phyloP scores from a whole-genome alignment of 2,888 invertebrate species.

The Tupiocoris notatus region DNA sequence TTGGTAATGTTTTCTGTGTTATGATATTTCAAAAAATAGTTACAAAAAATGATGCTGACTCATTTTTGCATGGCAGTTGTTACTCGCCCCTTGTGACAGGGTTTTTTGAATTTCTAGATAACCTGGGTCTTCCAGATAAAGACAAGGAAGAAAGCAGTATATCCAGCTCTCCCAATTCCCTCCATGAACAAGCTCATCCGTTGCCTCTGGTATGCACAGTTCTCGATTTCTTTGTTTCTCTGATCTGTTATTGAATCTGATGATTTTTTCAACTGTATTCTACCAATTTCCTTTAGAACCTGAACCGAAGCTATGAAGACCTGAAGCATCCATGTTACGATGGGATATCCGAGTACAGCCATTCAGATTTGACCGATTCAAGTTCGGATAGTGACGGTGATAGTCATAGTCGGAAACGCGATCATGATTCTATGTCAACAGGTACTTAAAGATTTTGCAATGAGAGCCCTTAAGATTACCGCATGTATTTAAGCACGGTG shows the following conservation, averaged over 20 bases:
- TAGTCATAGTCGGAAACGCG: conserved; percentile 40
- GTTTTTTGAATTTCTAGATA: conserved; percentile 3
- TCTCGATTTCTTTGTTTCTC: background rate
- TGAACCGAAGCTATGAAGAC: conserved; percentile 36
- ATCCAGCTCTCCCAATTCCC: conserved; percentile 44
- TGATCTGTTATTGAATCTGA: background rate
- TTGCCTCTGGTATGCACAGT: conserved; percentile 21
- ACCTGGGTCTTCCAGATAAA: conserved; percentile 41
- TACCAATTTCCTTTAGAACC: conserved; percentile 5
- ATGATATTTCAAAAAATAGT: background rate
- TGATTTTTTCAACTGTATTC: background rate
- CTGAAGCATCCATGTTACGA: conserved; percentile 41
- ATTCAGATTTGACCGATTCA: conserved; percentile 45
- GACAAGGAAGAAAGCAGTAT: conserved; percentile 46
- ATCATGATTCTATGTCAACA: conserved; percentile 41
- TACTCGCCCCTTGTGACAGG: no score
- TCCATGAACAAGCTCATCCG: conserved; percentile 38
- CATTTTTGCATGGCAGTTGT: no score
- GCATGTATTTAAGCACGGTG: no score
- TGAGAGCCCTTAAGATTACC: no score
- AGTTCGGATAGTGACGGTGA: conserved; percentile 46
- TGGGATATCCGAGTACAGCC: conserved; percentile 46
- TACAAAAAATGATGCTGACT: no score
- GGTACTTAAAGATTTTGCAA: conserved; percentile 38
- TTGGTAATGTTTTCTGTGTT: conserved; percentile 10